Base-by-base conservation (phyloP, 2,113 vertebrate species). In the Barbus barbus region DNA sequence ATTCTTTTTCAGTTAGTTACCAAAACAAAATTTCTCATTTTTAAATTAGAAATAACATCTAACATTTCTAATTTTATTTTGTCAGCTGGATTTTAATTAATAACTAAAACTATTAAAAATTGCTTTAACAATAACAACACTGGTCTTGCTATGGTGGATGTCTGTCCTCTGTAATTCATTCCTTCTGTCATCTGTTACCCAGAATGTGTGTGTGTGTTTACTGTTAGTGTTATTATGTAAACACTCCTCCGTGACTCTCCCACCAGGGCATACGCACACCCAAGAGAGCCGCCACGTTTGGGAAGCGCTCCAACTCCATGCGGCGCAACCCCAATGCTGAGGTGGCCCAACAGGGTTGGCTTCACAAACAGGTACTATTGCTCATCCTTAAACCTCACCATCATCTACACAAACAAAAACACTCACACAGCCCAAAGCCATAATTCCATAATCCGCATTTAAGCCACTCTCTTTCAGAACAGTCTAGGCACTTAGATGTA, bases 301-400 rank as follows among this genome's bases (percentile, higher is more conserved):
- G 97, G 72, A 99, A 99, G 81, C 97, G 97, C 58, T 97, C 97
- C 72, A 97, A 98, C 91, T 98, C 97, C 26, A 98, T 98, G 96
- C 96, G 97, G 84, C 94, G 97, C 90, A 99, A 98, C 89, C 96
- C 95, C 84, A 97, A 87, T 4, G 96, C 96, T 0, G 93, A 93
- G 0, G 95, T 99, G 13, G 88, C 94, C 87, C 97, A 95, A 84
- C 95, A 95, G 0, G 97, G 97, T 36, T 99, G 97, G 97, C 94
- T 99, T 58, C 96, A 94, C 93, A 99, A 99, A 84, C 97, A 99
- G 97, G 97, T 98, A 80, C 76, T 24, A 53, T 31, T 61, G 58
- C 31, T 48, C 28, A 36, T 33, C 8, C 6, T n/a, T 58, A 41
- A 56, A 71, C 26, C 63, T 16, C 33, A 44, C 26, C 26, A 20